Evolutionary conservation across 2,797 vertebrate genomes (phyloP).

Genomic region (Falco columbarius): DNA sequence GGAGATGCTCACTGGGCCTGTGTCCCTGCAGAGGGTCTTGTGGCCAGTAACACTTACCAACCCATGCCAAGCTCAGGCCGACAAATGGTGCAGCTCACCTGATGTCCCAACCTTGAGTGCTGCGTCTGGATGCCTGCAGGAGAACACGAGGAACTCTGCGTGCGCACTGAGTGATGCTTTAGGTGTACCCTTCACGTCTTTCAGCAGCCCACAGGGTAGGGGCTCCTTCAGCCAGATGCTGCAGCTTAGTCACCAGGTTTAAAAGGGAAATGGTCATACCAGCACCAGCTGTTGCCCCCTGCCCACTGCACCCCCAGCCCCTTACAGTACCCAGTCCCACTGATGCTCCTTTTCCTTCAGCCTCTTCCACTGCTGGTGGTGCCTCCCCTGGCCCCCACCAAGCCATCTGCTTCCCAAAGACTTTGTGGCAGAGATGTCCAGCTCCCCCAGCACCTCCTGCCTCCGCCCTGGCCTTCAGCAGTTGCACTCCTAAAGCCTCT

Average conservation of each 20-base stretch:
- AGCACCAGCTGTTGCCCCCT: not conserved
- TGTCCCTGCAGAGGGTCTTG: not conserved
- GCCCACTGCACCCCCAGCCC: not conserved
- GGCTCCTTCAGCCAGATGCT: not conserved
- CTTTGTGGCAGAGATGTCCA: not conserved
- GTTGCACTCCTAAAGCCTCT: not conserved
- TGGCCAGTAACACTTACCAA: not conserved
- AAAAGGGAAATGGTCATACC: not conserved
- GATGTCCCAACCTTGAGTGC: accelerated
- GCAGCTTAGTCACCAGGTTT: not conserved
- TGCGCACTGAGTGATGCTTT: not conserved
- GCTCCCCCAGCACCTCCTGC: not conserved
- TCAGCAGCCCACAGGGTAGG: not conserved
- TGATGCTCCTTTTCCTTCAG: not conserved
- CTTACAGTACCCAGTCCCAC: not conserved
- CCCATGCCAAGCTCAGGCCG: not conserved
- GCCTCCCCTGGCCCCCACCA: not conserved
- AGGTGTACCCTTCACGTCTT: not conserved
- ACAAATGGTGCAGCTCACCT: not conserved
- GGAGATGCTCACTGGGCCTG: accelerated
- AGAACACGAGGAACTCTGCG: accelerated
- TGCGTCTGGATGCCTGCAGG: not conserved
- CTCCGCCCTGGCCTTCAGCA: not conserved
- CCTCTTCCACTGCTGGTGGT: not conserved
- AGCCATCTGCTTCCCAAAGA: not conserved